Base-by-base conservation (phyloP, 2,888 invertebrate genomes). In the Drosophila yooni region DNA sequence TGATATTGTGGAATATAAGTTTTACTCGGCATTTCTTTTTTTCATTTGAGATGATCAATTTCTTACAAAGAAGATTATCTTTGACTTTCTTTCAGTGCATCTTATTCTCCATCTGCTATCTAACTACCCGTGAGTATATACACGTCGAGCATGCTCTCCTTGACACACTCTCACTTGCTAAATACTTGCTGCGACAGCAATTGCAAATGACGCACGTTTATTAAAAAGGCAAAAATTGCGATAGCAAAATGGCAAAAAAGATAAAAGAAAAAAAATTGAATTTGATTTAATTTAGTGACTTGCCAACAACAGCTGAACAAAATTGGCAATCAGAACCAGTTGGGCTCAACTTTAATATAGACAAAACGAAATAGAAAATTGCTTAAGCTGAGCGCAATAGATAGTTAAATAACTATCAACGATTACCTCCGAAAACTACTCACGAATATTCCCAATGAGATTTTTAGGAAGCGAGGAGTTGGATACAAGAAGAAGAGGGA, bases 181-280 rank as follows among this genome's bases (percentile, higher is more conserved):
- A 70, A 60, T 67, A 76, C 66, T 74, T 71, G 84, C 77, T 40
- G 53, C 53, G 68, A 51, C 56, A 59, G 74, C 81, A 70, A 79
- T 74, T 79, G 64, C 56, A 83, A 81, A 72, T 71, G 72, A 68
- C 66, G 79, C 59, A 25, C 65, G 62, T 69, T 68, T 70, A 73
- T 82, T 71, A 78, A 57, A 74, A 73, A 53, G 40, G 51, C 38
- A 59, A 54, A 56, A n/a, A 70, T 43, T 43, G 52, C 18, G 15
- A 48, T 21, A 38, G 15, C 13, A 15, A 21, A 58, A 36, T 15
- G 33, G 15, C 34, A 18, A 40, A 18, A 11, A 27, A 5, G 25
- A 34, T 2, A 11, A 13, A 40, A 0, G 5, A n/a, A 29, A 34
- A 25, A 31, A 40, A 7, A 21, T 15, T 25, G 29, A 13, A 11